These are phyloP conservation scores for Conus ventricosus DNA, from an alignment of 1,140 invertebrate species.

Conservation along the genomic window DNA sequence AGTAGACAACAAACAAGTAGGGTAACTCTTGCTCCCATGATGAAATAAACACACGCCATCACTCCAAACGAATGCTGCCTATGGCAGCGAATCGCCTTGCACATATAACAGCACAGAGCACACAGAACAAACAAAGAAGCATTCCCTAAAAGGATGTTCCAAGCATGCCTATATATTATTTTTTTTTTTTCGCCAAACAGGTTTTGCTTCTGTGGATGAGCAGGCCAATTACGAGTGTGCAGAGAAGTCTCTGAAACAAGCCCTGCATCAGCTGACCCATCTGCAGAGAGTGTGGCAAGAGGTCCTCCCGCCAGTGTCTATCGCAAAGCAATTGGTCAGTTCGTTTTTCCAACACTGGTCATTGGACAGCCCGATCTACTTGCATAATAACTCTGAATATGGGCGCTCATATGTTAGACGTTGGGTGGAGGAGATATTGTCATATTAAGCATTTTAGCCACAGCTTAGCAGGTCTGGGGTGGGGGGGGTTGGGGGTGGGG, in stretches of 20 bases:
- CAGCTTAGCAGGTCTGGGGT: no score
- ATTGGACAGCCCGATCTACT: neutral
- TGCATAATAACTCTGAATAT: no score
- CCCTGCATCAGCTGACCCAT: constrained; percentile 87
- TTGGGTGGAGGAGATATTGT: no score
- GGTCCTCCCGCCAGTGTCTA: constrained; percentile 83
- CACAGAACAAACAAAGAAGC: neutral
- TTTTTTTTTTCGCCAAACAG: constrained; percentile 46
- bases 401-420: no score
- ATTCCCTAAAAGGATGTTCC: neutral
- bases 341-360: neutral
- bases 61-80: no score
- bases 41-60: no score
- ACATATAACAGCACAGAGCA: no score
- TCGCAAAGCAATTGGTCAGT: constrained; percentile 78
- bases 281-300: constrained; percentile 90
- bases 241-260: constrained; percentile 86
- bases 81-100: no score
- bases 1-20: no score
- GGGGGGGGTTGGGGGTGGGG: no score
- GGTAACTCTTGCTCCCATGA: no score
- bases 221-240: constrained; percentile 57
- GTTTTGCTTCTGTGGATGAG: constrained; percentile 66
- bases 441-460: no score
- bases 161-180: neutral